A percentile compares a stretch with the other conserved stretches of the same genome.
Conservation (phyloP, 2,888 invertebrate genomes). For the Plagodis dolabraria region DNA sequence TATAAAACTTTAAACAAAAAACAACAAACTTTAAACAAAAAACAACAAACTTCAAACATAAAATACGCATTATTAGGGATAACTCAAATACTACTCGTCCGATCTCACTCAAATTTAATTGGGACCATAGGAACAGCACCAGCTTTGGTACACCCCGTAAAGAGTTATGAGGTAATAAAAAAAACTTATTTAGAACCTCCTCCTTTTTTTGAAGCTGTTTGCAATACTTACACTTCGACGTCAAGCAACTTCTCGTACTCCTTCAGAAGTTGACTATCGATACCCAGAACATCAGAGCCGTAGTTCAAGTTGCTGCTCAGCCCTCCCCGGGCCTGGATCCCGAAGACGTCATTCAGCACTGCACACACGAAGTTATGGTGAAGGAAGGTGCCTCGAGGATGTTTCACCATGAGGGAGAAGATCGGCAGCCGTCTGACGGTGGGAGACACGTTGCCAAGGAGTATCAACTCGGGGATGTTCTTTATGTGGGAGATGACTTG, state of each 20-base stretch:
- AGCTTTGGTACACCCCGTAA: too few relatives aligned
- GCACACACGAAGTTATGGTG: conserved; percentile 95
- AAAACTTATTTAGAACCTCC: too few relatives aligned
- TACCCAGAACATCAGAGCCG: conserved; percentile 93
- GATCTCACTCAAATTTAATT: too few relatives aligned
- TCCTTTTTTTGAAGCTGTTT: too few relatives aligned
- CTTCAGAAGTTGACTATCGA: conserved; percentile 89
- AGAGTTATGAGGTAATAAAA: too few relatives aligned
- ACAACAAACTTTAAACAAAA: too few relatives aligned
- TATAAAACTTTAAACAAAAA: too few relatives aligned
- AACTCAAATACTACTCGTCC: too few relatives aligned
- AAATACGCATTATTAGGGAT: too few relatives aligned
- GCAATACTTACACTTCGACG: conserved; percentile 76
- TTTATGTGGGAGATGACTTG: conserved; percentile 92
- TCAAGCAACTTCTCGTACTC: conserved; percentile 88
- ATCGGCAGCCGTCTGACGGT: conserved; percentile 90
- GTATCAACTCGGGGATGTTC: conserved; percentile 91
- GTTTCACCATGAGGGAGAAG: conserved; percentile 94
- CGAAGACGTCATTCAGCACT: conserved; percentile 95
- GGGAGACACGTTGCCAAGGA: conserved; percentile 89
- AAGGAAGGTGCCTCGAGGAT: conserved; percentile 91
- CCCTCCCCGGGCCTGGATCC: conserved; percentile 93
- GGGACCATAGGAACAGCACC: too few relatives aligned
- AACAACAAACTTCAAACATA: too few relatives aligned
- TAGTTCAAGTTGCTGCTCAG: conserved; percentile 93